These are phyloP conservation scores for Hemichromis elongatus DNA, from an alignment of 2,113 vertebrate species.

Conservation along the genomic window DNA sequence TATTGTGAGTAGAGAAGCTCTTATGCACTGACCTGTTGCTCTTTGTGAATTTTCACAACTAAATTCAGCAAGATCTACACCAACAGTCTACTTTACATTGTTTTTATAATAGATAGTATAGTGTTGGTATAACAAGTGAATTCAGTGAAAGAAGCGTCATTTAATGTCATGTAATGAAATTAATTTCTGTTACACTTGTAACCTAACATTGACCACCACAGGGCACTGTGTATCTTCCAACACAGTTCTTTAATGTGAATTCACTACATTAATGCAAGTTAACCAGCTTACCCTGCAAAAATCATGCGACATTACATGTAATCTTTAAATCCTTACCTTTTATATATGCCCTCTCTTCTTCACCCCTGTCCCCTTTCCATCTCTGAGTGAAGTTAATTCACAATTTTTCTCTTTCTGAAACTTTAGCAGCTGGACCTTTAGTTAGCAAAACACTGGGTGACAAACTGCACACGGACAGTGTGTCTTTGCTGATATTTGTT, in stretches of 20 bases:
- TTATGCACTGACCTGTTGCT: neutral
- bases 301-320: neutral
- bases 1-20: neutral
- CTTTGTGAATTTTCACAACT: neutral
- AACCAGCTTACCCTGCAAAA: neutral
- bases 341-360: neutral
- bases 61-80: neutral
- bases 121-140: neutral
- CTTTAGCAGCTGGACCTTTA: neutral
- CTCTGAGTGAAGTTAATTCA: neutral
- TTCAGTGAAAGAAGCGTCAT: neutral
- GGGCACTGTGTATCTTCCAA: neutral
- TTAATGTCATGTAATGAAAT: too few relatives aligned
- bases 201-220: neutral
- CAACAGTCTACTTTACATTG: neutral
- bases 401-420: neutral
- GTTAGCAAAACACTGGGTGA: neutral
- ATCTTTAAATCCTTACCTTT: neutral
- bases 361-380: neutral
- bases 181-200: neutral
- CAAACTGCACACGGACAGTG: neutral
- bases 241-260: neutral
- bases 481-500: neutral
- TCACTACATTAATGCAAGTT: neutral
- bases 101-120: too few relatives aligned